phyloP scores from a whole-genome alignment of 2,113 vertebrate genomes.

The Pelobates fuscus region DNA sequence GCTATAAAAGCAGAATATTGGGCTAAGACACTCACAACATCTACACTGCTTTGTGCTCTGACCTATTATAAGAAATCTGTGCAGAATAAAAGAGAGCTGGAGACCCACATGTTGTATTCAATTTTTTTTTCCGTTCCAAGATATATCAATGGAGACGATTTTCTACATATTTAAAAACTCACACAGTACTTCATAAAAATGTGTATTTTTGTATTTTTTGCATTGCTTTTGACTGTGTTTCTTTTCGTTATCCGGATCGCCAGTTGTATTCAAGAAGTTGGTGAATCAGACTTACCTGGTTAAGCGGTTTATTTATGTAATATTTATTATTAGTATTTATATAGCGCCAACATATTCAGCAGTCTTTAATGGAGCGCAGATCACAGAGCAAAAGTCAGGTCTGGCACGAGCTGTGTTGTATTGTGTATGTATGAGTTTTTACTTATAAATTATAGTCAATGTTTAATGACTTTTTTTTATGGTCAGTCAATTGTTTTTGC shows the following conservation, averaged over 20 bases:
- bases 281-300: too few relatives aligned
- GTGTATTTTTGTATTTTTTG: neutral
- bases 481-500: too few relatives aligned
- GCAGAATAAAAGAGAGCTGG: conserved; percentile 10
- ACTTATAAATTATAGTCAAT: too few relatives aligned
- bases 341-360: too few relatives aligned
- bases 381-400: too few relatives aligned
- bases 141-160: neutral
- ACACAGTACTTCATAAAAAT: neutral
- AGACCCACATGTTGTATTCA: conserved; percentile 4
- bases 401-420: too few relatives aligned
- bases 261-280: too few relatives aligned
- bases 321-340: too few relatives aligned
- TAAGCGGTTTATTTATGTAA: too few relatives aligned
- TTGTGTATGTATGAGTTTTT: too few relatives aligned
- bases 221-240: neutral
- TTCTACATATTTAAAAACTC: neutral
- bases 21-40: conserved; percentile 32
- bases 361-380: too few relatives aligned
- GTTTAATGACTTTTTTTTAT: too few relatives aligned
- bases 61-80: conserved; percentile 22
- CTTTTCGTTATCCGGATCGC: neutral
- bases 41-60: conserved; percentile 19
- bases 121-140: neutral
- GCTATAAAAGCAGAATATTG: conserved; percentile 38